Evolutionary conservation across 2,797 vertebrate genomes (phyloP).

Genomic region (Pygocentrus nattereri): DNA sequence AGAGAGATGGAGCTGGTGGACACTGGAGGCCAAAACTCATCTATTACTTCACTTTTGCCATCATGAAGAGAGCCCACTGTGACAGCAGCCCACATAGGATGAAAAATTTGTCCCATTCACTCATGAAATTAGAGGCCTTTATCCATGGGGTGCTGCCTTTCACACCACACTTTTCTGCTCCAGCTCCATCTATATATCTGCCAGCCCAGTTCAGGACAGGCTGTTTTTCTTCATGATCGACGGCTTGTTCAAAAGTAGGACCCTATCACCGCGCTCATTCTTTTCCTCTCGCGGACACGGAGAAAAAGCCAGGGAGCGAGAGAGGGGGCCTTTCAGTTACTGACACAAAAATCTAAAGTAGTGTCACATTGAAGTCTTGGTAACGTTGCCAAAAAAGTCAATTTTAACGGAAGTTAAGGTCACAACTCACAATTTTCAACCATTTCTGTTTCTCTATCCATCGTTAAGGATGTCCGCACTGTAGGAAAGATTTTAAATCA

Average conservation of each 20-base stretch:
- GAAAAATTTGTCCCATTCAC: constrained; percentile 74
- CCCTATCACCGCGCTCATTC: constrained; percentile 61
- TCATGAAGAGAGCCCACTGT: constrained; percentile 56
- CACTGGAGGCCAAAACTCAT: constrained; percentile 47
- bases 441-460: too few species aligned
- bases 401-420: too few species aligned
- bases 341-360: background rate
- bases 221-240: constrained; percentile 78
- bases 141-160: constrained; percentile 73
- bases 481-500: too few species aligned
- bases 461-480: too few species aligned
- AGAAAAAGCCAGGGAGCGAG: constrained; percentile 24
- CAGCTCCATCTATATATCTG: constrained; percentile 76
- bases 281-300: constrained; percentile 43
- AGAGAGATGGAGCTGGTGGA: constrained; percentile 31
- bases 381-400: too few species aligned
- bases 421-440: too few species aligned
- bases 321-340: too few species aligned
- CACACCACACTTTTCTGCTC: constrained; percentile 69
- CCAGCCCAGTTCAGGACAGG: constrained; percentile 72
- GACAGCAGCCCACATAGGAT: constrained; percentile 67
- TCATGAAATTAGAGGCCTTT: constrained; percentile 73
- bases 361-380: too few species aligned
- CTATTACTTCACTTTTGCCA: constrained; percentile 62
- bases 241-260: constrained; percentile 71